phyloP scores from a whole-genome alignment of 2,888 invertebrate species.

The Agonopterix heracliana region DNA sequence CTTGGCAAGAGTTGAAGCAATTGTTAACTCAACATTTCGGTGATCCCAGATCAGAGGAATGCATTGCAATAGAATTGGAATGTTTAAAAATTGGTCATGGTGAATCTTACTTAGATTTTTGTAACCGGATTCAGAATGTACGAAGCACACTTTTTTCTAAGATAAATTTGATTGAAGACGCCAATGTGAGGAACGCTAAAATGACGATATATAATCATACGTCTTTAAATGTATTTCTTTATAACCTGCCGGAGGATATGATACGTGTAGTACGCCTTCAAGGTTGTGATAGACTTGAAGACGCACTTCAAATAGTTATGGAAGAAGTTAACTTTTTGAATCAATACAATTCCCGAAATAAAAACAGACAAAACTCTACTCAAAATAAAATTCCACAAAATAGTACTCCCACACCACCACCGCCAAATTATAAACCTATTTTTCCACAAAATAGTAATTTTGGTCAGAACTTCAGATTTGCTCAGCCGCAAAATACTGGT shows the following conservation, averaged over 20 bases:
- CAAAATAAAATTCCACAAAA: neutral
- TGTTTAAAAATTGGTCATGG: slow-evolving; percentile 4
- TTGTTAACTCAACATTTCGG: slow-evolving; percentile 13
- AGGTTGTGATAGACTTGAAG: neutral
- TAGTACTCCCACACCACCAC: neutral
- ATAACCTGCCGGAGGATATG: slow-evolving; percentile 11
- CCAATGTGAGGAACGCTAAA: slow-evolving; percentile 1
- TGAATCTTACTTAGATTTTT: slow-evolving; percentile 13
- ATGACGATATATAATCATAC: slow-evolving; percentile 13
- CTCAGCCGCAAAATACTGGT: no score
- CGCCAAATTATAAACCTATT: slow-evolving; percentile 1
- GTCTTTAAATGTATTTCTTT: slow-evolving; percentile 13
- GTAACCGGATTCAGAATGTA: slow-evolving; percentile 10
- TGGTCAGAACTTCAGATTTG: neutral
- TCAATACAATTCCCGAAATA: slow-evolving; percentile 1
- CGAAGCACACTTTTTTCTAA: slow-evolving; percentile 4
- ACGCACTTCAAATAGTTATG: neutral
- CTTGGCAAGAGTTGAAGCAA: slow-evolving; percentile 8
- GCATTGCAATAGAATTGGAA: slow-evolving; percentile 12
- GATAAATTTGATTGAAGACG: slow-evolving; percentile 3
- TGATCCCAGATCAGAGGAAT: slow-evolving; percentile 12
- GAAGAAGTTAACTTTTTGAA: slow-evolving; percentile 2
- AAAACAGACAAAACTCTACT: neutral
- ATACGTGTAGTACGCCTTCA: slow-evolving; percentile 5
- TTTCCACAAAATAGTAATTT: neutral